Evolutionary conservation across 2,797 vertebrate genomes (phyloP).

Genomic region (Hydrolagus colliei): DNA sequence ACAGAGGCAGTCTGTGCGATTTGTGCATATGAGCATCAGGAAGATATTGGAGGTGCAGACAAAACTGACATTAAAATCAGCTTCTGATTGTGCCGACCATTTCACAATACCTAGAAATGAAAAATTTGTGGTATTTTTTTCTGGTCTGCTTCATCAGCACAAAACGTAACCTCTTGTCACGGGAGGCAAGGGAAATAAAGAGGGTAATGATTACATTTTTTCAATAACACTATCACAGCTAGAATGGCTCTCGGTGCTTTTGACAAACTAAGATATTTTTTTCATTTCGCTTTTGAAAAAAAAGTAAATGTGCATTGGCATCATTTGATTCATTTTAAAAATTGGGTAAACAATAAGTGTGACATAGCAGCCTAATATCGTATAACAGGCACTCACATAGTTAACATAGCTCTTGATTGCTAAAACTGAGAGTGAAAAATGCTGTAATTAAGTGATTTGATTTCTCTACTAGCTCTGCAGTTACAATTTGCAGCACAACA

Average conservation of each 20-base stretch:
- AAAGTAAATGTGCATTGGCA: conserved; percentile 1
- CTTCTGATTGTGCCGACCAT: neutral
- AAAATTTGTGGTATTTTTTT: conserved; percentile 35
- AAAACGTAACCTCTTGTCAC: conserved; percentile 44
- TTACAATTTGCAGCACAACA: too few relatives aligned
- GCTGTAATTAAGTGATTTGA: conserved; percentile 99
- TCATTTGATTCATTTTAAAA: too few relatives aligned
- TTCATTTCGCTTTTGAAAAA: neutral
- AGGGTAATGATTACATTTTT: conserved; percentile 48
- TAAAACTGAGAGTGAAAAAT: neutral
- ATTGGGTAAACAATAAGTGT: too few relatives aligned
- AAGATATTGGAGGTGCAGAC: conserved; percentile 10
- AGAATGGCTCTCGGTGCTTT: conserved; percentile 37
- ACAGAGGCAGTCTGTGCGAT: neutral
- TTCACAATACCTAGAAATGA: neutral
- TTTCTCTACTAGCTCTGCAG: conserved; percentile 62
- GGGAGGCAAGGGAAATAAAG: conserved; percentile 41
- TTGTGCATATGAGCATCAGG: neutral
- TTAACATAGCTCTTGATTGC: neutral
- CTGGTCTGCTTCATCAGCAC: conserved; percentile 42
- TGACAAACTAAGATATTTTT: neutral
- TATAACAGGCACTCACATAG: too few relatives aligned
- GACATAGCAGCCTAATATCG: too few relatives aligned
- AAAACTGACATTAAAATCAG: neutral
- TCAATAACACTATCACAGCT: conserved; percentile 45